These are phyloP conservation scores for Phainopepla nitens DNA, from an alignment of 2,113 vertebrate genomes.

Conservation along the genomic window DNA sequence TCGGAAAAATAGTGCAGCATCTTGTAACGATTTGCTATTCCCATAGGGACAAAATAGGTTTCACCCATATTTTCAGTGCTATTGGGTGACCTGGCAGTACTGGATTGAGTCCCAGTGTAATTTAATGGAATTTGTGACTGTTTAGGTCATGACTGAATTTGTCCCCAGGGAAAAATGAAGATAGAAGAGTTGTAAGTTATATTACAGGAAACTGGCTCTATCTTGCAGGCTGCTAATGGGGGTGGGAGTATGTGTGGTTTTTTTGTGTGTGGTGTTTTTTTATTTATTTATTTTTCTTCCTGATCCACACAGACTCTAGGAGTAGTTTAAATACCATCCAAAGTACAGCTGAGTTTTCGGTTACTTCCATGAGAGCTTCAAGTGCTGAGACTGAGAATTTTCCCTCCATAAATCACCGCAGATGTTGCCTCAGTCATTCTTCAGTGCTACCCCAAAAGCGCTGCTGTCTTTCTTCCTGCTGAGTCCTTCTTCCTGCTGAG, in stretches of 20 bases:
- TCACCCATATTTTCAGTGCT: conserved; percentile 1
- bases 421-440: background rate
- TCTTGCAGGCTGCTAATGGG: background rate
- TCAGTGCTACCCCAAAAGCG: background rate
- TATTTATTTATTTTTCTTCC: background rate
- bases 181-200: background rate
- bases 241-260: background rate
- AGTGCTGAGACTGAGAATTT: background rate
- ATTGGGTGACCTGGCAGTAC: background rate
- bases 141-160: conserved; percentile 36
- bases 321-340: background rate
- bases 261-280: background rate
- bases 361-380: background rate
- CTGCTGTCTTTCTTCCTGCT: background rate
- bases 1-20: background rate
- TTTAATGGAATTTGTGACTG: conserved; percentile 13
- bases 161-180: background rate
- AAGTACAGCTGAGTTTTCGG: background rate
- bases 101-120: background rate
- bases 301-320: background rate
- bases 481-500: background rate
- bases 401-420: background rate
- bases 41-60: background rate
- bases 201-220: background rate
- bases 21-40: background rate